phyloP scores from a whole-genome alignment of 2,113 vertebrate genomes.

The Nymphicus hollandicus region DNA sequence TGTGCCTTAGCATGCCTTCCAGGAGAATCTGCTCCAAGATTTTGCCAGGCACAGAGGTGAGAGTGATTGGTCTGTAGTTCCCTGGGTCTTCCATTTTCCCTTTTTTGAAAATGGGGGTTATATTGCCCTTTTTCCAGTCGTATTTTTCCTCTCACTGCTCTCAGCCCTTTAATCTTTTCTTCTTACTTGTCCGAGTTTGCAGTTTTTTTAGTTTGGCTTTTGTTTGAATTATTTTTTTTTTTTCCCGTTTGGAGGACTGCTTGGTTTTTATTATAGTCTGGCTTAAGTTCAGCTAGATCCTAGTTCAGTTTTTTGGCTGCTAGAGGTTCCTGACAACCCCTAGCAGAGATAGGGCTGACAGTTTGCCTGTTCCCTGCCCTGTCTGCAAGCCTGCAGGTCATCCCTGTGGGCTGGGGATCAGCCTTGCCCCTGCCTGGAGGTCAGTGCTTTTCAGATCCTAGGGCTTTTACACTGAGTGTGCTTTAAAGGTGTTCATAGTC shows the following conservation, averaged over 20 bases:
- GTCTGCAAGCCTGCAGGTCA: not conserved
- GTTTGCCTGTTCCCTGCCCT: fast-evolving
- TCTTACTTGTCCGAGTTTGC: not conserved
- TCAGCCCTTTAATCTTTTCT: not conserved
- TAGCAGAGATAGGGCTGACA: not conserved
- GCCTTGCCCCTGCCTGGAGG: not conserved
- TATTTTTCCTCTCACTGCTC: not conserved
- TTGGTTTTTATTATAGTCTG: not conserved
- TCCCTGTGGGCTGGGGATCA: not conserved
- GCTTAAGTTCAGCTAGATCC: not conserved
- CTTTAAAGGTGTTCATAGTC: not conserved
- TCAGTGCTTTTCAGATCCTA: not conserved
- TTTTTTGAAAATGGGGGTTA: too few species aligned
- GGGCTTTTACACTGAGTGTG: not conserved
- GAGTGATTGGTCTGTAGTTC: too few species aligned
- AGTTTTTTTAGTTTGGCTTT: not conserved
- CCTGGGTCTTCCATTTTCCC: too few species aligned
- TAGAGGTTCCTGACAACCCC: not conserved
- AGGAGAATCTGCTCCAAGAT: too few species aligned
- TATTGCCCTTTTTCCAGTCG: too few species aligned
- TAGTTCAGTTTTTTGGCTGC: not conserved
- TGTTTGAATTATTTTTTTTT: not conserved
- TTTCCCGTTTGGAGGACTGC: not conserved
- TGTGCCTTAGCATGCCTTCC: too few species aligned
- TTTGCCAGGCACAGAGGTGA: too few species aligned